Conservation (phyloP, 35 echinoderm and acorn worm species). For the Antedon bifida region DNA sequence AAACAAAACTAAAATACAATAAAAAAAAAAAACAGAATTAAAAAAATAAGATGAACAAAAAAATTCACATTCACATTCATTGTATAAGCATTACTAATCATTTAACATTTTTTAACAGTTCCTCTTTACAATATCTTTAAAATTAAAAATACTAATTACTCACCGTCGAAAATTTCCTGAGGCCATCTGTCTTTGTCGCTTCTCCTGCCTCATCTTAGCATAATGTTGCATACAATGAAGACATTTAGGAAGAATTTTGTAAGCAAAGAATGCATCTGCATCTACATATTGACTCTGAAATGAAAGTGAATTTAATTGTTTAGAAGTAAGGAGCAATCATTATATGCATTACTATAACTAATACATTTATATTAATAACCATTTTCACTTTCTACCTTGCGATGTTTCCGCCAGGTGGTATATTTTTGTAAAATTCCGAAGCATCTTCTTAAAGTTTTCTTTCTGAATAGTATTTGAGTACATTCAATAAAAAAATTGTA, state of each 20-base stretch:
- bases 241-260: not conserved
- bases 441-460: not conserved
- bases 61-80: too few species aligned
- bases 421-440: not conserved
- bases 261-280: not conserved
- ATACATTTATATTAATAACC: too few species aligned
- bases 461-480: not conserved
- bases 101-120: too few species aligned
- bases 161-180: not conserved
- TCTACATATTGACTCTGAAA: not conserved
- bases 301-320: not conserved
- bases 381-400: not conserved
- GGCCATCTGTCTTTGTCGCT: not conserved
- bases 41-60: too few species aligned
- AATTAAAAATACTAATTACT: too few species aligned
- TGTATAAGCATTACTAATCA: too few species aligned
- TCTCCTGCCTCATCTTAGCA: not conserved
- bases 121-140: too few species aligned
- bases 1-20: too few species aligned
- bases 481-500: too few species aligned
- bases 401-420: not conserved
- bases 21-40: too few species aligned
- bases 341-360: too few species aligned
- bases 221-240: not conserved
- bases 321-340: too few species aligned